Base-by-base conservation (phyloP, 2,888 invertebrate species). In the Aphodius granarius region DNA sequence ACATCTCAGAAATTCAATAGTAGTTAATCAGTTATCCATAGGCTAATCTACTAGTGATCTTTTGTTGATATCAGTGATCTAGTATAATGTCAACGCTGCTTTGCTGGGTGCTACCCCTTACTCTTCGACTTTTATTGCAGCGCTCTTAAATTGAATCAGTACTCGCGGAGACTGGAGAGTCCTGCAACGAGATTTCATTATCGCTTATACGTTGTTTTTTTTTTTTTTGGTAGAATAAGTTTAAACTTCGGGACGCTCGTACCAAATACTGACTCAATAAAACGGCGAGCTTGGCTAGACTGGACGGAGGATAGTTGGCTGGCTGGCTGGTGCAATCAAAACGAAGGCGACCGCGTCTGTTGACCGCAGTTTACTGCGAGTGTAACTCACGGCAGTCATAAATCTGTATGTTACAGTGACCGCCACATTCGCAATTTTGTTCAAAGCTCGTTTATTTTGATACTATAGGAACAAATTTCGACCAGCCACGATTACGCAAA, bases 121-220 rank as follows among this genome's bases (percentile, higher is more conserved):
- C 43, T 43, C 43, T 43, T 43, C 21, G 68, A 68, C 68, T 68
- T 68, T 68, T 68, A 68, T 68, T 68, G 68, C 68, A 22, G 68
- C 21, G 68, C 68, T 20, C 68, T 20, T 68, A 68, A 19, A 68
- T 68, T 22, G 68, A 68, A 68, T 68, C 68, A 68, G 68, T 68
- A 20, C 21, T 68, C 68, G 68, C 21, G 20, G 21, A 20, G 68
- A 68, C 68, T 68, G 18, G 43, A 43, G 43, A 20, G 21, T 68
- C 22, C 68, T 68, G 68, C 68, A 68, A 68, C 68, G 21, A 68
- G 68, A 68, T 68, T 68, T 68, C 68, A 68, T 68, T 68, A 68
- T 68, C 68, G 68, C 68, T 68, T 13, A 19, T 19, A 19, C 18
- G 68, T 9, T 20, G 6, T 43, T 43, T 43, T 43, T 43, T 43